Conservation (phyloP, 2,797 vertebrate species). For the Cuculus canorus region DNA sequence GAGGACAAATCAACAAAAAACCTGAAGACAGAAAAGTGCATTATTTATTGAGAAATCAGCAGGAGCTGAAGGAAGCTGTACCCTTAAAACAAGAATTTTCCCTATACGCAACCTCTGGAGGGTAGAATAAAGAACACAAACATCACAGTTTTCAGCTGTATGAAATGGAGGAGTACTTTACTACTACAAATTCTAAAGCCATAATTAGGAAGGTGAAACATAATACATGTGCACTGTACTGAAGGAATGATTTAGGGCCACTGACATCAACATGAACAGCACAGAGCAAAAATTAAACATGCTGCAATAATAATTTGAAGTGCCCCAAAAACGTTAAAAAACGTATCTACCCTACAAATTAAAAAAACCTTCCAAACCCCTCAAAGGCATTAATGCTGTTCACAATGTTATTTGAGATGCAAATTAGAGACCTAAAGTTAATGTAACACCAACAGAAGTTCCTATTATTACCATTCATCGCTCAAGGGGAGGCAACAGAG, state of each 20-base stretch:
- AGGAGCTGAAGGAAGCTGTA: neutral
- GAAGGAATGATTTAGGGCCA: slow-evolving; percentile 24
- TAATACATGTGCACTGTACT: neutral
- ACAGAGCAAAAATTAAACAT: slow-evolving; percentile 23
- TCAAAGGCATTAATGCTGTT: slow-evolving; percentile 41
- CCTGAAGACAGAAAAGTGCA: neutral
- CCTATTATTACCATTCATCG: slow-evolving; percentile 39
- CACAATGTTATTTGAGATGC: slow-evolving; percentile 49
- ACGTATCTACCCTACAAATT: slow-evolving; percentile 49
- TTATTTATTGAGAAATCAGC: neutral
- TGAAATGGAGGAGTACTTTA: neutral
- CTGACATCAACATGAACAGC: neutral
- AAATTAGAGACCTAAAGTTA: slow-evolving; percentile 61
- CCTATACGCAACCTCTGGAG: neutral
- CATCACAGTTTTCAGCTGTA: neutral
- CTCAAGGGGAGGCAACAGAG: neutral
- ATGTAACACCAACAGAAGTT: slow-evolving; percentile 58
- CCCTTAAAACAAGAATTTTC: neutral
- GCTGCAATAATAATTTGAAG: slow-evolving; percentile 16
- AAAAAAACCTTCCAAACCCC: slow-evolving; percentile 43
- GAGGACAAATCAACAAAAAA: neutral
- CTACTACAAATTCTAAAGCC: neutral
- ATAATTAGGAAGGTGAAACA: neutral
- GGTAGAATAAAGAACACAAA: neutral
- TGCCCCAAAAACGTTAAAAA: slow-evolving; percentile 43